Evolutionary conservation across 2,797 vertebrate genomes (phyloP).

Genomic region (Rhinophrynus dorsalis): DNA sequence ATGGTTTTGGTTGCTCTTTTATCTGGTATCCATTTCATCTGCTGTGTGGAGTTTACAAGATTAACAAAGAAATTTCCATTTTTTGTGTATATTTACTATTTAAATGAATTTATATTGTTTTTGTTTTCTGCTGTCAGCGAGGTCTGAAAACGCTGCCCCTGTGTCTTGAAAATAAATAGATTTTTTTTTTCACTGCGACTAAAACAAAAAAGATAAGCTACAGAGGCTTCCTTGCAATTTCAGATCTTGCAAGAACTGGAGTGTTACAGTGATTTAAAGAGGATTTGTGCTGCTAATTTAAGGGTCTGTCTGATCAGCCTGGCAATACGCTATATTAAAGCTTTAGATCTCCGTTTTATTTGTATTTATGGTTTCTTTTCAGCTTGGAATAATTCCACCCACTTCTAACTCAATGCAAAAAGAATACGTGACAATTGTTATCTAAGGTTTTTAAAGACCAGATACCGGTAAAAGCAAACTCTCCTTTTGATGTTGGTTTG

Average conservation of each 20-base stretch:
- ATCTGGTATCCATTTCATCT: neutral
- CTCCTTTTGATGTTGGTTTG: neutral
- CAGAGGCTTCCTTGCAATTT: neutral
- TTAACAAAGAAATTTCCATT: conserved; percentile 7
- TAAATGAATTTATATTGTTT: conserved; percentile 22
- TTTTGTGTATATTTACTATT: conserved; percentile 14
- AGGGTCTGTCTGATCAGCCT: conserved; percentile 9
- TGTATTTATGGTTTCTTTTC: conserved; percentile 7
- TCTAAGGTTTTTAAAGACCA: conserved; percentile 11
- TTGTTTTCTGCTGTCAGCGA: conserved; percentile 17
- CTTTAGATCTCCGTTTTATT: conserved; percentile 10
- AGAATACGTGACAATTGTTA: conserved; percentile 13
- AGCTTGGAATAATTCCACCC: conserved; percentile 10
- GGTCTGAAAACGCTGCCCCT: conserved; percentile 12
- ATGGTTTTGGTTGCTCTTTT: neutral
- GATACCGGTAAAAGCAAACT: neutral
- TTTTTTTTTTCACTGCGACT: conserved; percentile 25
- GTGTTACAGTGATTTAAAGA: neutral
- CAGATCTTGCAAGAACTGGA: conserved; percentile 10
- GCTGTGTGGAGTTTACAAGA: conserved; percentile 35
- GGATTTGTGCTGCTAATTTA: neutral
- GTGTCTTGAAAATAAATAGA: conserved; percentile 33
- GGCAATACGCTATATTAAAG: conserved; percentile 12
- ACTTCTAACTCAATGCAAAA: conserved; percentile 5
- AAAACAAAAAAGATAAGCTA: conserved; percentile 8